These are phyloP conservation scores for Lutjanus erythropterus DNA, from an alignment of 2,113 vertebrate species.

Conservation along the genomic window DNA sequence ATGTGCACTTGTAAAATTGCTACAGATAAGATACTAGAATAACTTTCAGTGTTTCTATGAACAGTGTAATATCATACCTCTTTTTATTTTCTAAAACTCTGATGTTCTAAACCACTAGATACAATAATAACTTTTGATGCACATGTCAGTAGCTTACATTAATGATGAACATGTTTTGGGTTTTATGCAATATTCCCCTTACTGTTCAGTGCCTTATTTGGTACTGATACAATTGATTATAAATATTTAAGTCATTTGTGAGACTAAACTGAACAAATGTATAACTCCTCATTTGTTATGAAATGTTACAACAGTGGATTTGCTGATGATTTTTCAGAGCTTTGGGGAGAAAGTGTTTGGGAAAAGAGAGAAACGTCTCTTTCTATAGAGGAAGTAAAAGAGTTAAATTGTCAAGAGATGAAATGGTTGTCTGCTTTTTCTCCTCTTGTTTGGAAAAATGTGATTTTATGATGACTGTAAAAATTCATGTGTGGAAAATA, in stretches of 20 bases:
- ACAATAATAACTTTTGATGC: conserved; percentile 36
- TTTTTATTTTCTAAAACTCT: conserved; percentile 56
- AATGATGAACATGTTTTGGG: conserved; percentile 36
- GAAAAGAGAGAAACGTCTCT: conserved; percentile 85
- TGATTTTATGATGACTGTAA: conserved; percentile 72
- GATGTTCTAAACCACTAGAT: conserved; percentile 52
- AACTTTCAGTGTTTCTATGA: conserved; percentile 57
- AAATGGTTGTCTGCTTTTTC: conserved; percentile 67
- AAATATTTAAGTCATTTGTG: conserved; percentile 49
- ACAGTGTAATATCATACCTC: conserved; percentile 59
- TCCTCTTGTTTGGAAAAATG: conserved; percentile 52
- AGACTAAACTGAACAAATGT: conserved; percentile 40
- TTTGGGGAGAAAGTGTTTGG: conserved; percentile 74
- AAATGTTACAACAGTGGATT: conserved; percentile 54
- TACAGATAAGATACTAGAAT: conserved; percentile 56
- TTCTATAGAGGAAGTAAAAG: conserved; percentile 39
- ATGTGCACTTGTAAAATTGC: conserved; percentile 74
- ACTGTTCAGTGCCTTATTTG: conserved; percentile 35
- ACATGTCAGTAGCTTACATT: conserved; percentile 46
- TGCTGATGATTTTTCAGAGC: conserved; percentile 46
- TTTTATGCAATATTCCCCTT: conserved; percentile 26
- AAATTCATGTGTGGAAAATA: conserved; percentile 66
- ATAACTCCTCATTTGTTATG: conserved; percentile 41
- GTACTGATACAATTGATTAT: conserved; percentile 16
- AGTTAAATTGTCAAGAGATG: conserved; percentile 67